Evolutionary conservation across 2,113 vertebrate species (phyloP).

Genomic region (Oophaga pumilio): DNA sequence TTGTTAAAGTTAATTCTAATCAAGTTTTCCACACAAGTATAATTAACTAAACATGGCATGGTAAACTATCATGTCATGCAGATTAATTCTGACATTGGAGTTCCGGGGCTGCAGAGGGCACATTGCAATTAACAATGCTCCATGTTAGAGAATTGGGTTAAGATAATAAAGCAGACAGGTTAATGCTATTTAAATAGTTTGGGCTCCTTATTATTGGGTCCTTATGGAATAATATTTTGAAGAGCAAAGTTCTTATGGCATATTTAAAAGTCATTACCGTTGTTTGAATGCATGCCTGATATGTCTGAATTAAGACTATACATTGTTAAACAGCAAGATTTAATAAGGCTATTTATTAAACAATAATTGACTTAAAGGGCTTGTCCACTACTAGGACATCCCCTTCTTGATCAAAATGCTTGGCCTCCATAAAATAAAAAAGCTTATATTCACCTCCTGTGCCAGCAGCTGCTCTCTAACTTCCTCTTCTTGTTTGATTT

Average conservation of each 20-base stretch:
- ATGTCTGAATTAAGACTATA: neutral
- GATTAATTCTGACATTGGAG: constrained; percentile 39
- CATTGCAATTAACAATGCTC: constrained; percentile 33
- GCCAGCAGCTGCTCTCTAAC: no score
- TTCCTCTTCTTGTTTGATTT: no score
- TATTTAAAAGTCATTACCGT: neutral
- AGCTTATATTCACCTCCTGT: no score
- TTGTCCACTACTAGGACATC: no score
- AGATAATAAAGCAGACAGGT: constrained; percentile 46
- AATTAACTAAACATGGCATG: constrained; percentile 30
- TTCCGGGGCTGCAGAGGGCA: constrained; percentile 23
- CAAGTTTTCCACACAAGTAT: constrained; percentile 21
- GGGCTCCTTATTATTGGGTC: constrained; percentile 11
- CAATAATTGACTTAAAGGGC: neutral
- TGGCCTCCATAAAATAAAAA: no score
- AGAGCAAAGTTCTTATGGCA: neutral
- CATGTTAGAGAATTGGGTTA: constrained; percentile 43
- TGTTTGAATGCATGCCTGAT: neutral
- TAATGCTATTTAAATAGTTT: constrained; percentile 40
- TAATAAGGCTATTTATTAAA: neutral
- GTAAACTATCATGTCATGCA: constrained; percentile 37
- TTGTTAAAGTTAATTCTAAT: constrained; percentile 27
- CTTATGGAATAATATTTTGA: constrained; percentile 13
- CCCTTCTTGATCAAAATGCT: no score
- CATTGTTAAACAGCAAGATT: neutral